These are phyloP conservation scores for Limnothrissa miodon DNA, from an alignment of 2,113 vertebrate genomes.

Conservation along the genomic window DNA sequence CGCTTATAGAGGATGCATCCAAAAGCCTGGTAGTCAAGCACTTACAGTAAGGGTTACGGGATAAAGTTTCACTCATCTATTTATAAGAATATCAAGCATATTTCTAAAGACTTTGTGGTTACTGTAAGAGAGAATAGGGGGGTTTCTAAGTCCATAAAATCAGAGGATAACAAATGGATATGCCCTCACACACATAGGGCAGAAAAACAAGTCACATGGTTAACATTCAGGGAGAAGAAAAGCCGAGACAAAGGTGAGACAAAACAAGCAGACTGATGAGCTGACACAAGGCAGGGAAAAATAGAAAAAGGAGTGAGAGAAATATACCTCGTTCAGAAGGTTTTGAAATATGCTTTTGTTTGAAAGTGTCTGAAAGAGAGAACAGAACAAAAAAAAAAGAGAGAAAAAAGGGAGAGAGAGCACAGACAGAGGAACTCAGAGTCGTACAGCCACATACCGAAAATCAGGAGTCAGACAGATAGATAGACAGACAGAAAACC, in stretches of 20 bases:
- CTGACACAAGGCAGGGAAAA: constrained; percentile 24
- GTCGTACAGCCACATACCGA: constrained; percentile 16
- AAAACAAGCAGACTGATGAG: constrained; percentile 37
- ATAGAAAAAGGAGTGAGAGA: constrained; percentile 61
- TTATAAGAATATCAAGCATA: not conserved
- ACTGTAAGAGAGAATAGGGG: not conserved
- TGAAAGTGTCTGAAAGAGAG: constrained; percentile 97
- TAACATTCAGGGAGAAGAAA: constrained; percentile 32
- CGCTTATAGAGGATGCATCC: not conserved
- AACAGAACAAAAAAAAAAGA: constrained; percentile 64
- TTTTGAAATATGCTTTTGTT: constrained; percentile 98
- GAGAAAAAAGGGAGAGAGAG: constrained; percentile 31
- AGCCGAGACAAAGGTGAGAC: constrained; percentile 38
- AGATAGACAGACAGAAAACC: not conserved
- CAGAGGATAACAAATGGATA: not conserved
- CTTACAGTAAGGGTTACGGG: not conserved
- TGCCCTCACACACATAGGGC: not conserved
- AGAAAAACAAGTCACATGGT: constrained; percentile 10
- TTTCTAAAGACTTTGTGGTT: not conserved
- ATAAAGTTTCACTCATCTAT: not conserved
- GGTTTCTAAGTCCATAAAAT: not conserved
- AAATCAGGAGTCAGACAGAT: not conserved
- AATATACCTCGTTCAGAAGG: constrained; percentile 94
- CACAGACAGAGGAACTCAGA: constrained; percentile 26
- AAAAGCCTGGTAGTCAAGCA: not conserved